phyloP scores from a whole-genome alignment of 1,140 invertebrate genomes.

The Pseudomyrmex concolor region DNA sequence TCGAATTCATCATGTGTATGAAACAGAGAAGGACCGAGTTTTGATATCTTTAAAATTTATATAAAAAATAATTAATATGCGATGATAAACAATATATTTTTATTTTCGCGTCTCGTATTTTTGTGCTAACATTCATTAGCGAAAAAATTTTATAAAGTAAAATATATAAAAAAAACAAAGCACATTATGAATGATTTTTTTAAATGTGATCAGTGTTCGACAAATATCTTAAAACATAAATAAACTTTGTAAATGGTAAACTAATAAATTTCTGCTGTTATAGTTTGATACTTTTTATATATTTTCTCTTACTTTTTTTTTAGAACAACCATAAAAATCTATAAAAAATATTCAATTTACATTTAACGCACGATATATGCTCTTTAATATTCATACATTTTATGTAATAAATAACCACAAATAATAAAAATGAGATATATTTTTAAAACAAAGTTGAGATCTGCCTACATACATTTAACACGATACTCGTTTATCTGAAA shows the following conservation, averaged over 20 bases:
- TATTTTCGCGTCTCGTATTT: too few species aligned
- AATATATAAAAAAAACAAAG: too few species aligned
- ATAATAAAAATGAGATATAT: too few species aligned
- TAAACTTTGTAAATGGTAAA: conserved; percentile 49
- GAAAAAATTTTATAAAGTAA: too few species aligned
- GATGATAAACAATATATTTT: too few species aligned
- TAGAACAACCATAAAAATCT: conserved; percentile 23
- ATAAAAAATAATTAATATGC: too few species aligned
- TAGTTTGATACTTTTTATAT: conserved; percentile 28
- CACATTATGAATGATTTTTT: too few species aligned
- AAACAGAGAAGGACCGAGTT: too few species aligned
- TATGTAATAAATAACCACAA: background rate
- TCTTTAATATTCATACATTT: too few species aligned
- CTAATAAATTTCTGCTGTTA: conserved; percentile 39
- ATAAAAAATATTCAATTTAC: conserved; percentile 30
- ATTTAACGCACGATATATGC: conserved; percentile 10
- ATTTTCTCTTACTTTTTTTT: conserved; percentile 35
- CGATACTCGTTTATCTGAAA: background rate
- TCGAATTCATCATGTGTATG: background rate
- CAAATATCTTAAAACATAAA: conserved; percentile 49
- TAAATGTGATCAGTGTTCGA: background rate
- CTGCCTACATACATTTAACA: background rate
- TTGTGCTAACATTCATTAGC: too few species aligned
- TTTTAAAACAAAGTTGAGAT: too few species aligned
- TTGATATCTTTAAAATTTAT: too few species aligned